Evolutionary conservation across 2,113 vertebrate genomes (phyloP), one percentile per base, ranked within the genome.

Genomic region (Dendrocopos noguchii): DNA sequence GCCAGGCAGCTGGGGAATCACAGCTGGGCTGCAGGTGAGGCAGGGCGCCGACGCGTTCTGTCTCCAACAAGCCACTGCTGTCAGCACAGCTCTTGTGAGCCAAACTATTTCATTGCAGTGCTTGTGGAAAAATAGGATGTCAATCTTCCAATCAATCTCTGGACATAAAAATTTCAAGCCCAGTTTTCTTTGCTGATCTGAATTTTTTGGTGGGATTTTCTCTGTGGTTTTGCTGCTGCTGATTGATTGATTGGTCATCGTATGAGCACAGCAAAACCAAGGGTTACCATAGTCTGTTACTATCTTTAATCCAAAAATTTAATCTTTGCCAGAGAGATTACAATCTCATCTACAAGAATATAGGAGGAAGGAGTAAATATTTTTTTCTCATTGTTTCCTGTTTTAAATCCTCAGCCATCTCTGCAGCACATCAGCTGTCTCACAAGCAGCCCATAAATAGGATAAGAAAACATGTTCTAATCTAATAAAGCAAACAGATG

Each of bases 11-110:
- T 86, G 88, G 57, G 66, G 65, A 83, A 61, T 53, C 80, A 57
- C 55, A 65, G 68, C 88, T 84, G 85, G 82, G 65, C 70, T 93
- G 88, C 79, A 88, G 92, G 88, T 95, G 93, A 80, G 83, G 70
- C 80, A 86, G 83, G 65, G 59, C 83, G 66, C 34, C 3, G n/a
- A 71, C 0, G 4, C 0, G 1, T 46, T 79, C 79, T 61, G 52
- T 76, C 68, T 91, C 65, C 64, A 90, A 57, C 60, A 63, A 88
- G 29, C 36, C 72, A 33, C 8, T 74, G 61, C 31, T 93, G 61
- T 47, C 27, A 0, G 55, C 75, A 82, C 0, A 6, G 59, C 34
- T 84, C 67, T 63, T 65, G 29, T 89, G 84, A 80, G 25, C 28
- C 46, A 61, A 57, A 52, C n/a, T 47, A 80, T 63, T 74, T 25